Conservation (phyloP, 2,797 vertebrate genomes). For the Microctenopoma stevenorrisi region DNA sequence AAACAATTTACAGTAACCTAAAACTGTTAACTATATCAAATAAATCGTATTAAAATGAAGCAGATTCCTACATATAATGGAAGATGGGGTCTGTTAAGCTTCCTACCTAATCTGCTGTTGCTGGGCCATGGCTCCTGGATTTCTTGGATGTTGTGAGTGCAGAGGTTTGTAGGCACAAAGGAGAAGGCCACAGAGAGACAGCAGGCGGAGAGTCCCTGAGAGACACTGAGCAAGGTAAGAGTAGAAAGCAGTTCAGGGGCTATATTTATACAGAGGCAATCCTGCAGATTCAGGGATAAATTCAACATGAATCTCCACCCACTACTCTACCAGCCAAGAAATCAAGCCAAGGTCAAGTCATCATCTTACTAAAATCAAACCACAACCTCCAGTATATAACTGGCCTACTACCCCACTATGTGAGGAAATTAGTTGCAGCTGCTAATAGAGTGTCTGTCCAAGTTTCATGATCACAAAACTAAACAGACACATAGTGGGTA, state of each 20-base stretch:
- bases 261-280: constrained; percentile 69
- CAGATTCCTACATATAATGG: background rate
- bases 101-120: constrained; percentile 77
- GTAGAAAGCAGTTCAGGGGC: constrained; percentile 28
- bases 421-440: background rate
- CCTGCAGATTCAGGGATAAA: constrained; percentile 42
- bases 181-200: constrained; percentile 52
- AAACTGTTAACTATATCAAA: background rate
- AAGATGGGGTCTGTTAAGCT: background rate
- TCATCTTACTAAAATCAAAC: constrained; percentile 27
- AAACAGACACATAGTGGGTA: background rate
- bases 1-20: background rate
- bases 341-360: constrained; percentile 24
- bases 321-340: constrained; percentile 51
- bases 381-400: constrained; percentile 24
- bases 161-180: constrained; percentile 38
- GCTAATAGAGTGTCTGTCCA: background rate
- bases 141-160: constrained; percentile 44
- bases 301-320: constrained; percentile 59
- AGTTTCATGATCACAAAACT: background rate
- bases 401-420: constrained; percentile 12
- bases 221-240: constrained; percentile 74
- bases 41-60: background rate
- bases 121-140: constrained; percentile 72
- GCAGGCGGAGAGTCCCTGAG: constrained; percentile 67